These are phyloP conservation scores for Xiphorhynchus elegans DNA, from an alignment of 2,113 vertebrate genomes.

Conservation along the genomic window DNA sequence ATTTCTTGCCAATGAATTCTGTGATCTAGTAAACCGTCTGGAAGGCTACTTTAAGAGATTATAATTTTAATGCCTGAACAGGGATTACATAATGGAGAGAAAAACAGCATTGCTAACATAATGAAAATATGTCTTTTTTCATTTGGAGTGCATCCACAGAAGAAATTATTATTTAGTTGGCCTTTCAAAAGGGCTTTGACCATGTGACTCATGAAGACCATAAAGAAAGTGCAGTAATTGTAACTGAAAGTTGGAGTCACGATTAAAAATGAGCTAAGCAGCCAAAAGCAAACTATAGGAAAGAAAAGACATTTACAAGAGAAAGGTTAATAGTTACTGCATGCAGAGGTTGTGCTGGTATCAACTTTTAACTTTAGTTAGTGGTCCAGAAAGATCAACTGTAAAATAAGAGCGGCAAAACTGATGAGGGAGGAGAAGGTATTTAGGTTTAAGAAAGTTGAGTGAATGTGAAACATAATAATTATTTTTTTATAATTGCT, in stretches of 20 bases:
- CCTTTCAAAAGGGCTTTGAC: constrained; percentile 5
- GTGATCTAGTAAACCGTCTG: background rate
- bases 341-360: background rate
- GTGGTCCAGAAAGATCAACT: background rate
- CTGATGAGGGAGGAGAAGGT: background rate
- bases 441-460: background rate
- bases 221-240: background rate
- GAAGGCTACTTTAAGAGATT: constrained; percentile 33
- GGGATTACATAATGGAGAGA: background rate
- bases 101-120: background rate
- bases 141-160: background rate
- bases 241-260: background rate
- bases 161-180: constrained; percentile 17
- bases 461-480: background rate
- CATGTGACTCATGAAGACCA: background rate
- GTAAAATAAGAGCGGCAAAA: background rate
- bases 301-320: background rate
- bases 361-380: background rate
- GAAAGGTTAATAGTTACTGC: background rate
- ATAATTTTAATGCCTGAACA: background rate
- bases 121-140: background rate
- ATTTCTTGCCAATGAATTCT: background rate
- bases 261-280: background rate
- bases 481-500: background rate
- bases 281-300: background rate